Base-by-base conservation (phyloP, 2,113 vertebrate genomes). In the Sturnus vulgaris region DNA sequence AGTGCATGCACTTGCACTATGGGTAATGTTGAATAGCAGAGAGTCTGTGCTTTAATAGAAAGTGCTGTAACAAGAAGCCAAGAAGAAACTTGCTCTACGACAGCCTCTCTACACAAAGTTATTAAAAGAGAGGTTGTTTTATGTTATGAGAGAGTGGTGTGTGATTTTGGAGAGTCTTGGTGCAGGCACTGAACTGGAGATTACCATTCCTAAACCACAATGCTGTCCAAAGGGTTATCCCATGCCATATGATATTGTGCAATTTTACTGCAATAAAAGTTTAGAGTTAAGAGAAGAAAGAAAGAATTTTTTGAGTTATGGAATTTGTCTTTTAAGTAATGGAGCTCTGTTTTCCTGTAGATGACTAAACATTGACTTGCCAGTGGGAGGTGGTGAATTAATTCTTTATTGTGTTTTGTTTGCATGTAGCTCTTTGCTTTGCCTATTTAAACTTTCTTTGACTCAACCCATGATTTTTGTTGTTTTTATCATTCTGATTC, bases 191-290 rank as follows among this genome's bases (percentile, higher is more conserved):
- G 60, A 49, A 20, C 10, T n/a, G 30, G 10, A 12, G 10, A 39
- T 22, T 39, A n/a, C 23, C 6, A 39, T 47, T 46, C 47, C 55
- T 60, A 46, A 69, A 86, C 3, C 15, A 19, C 23, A 27, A 10
- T 27, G 28, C 8, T 0, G 0, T 39, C 27, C 25, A 42, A 78
- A 31, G 49, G 56, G 15, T 14, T 50, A 23, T 17, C 22, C 44
- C 0, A 0, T 39, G 15, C 18, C 12, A 14, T 17, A 14, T 0
- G 0, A 20, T 19, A 20, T 4, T 30, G 8, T 56, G 35, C 37
- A 37, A 37, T 37, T 37, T 37, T 21, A n/a, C 27, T 42, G 8
- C 42, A 77, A 18, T 37, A 49, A 33, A 57, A 64, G 7, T 31
- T 24, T 18, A 69, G 17, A 16, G 27, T n/a, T 52, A 71, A 21